Base-by-base conservation (phyloP, 2,113 vertebrate genomes). In the Apodemus sylvaticus region DNA sequence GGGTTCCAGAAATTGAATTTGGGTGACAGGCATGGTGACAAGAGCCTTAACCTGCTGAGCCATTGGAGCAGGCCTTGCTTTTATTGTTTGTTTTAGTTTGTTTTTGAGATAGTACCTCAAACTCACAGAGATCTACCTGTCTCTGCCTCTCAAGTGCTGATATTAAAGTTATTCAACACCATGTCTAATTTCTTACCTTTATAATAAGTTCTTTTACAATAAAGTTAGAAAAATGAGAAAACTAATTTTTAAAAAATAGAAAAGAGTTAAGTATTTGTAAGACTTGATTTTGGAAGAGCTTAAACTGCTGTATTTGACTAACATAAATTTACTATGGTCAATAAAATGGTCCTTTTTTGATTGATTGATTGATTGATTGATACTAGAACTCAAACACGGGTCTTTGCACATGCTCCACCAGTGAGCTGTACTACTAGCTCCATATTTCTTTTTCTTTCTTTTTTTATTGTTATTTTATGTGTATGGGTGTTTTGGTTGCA, bases 141-240 rank as follows among this genome's bases (percentile, higher is more conserved):
- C 26, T 86, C 62, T 66, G 83, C 42, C 62, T 66, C 31, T 34
- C 34, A 36, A 70, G 45, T 86, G 34, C 31, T 70, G 1, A 10
- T 3, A 51, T 51, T n/a, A 48, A 48, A 70, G 64, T 42, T 45
- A 19, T 86, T 45, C 16, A 34, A 31, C 29, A 66, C 39, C 42
- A 22, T 66, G 83, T 45, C 39, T 26, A 45, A 45, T 31, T 60
- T 74, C 13, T 74, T 73, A 39, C 70, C n/a, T 39, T 71, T 71
- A n/a, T 7, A 73, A 17, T 78, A 74, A 81, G 5, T 81, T 96
- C 22, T 7, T 62, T 55, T 71, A 3, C 60, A 70, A 64, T 42
- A 5, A 73, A 62, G 42, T 82, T 77, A 83, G 79, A 95, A 77
- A 93, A 91, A 89, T 73, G 26, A 55, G 55, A 51, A 77, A 93